A percentile compares a stretch with the other conserved stretches of the same genome.
phyloP scores from a whole-genome alignment of 2,113 vertebrate genomes.

The Larimichthys polyactis region DNA sequence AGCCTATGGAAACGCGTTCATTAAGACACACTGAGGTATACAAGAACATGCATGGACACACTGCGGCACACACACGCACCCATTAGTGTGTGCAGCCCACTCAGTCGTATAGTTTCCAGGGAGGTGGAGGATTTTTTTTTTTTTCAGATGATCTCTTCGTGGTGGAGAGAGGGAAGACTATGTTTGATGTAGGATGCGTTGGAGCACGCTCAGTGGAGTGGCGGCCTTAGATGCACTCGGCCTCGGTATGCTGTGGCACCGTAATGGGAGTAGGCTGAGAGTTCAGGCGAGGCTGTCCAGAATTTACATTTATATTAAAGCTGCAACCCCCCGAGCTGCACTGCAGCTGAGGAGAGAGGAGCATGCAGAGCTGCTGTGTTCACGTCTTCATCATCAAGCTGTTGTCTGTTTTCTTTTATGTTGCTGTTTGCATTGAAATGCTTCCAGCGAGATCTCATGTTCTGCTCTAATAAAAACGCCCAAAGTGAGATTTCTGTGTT shows the following conservation, averaged over 20 bases:
- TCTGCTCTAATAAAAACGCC: background rate
- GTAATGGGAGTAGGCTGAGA: slow-evolving; percentile 56
- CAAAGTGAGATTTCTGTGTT: background rate
- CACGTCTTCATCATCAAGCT: slow-evolving; percentile 45
- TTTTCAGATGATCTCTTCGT: slow-evolving; percentile 17
- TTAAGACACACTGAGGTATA: background rate
- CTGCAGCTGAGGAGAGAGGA: slow-evolving; percentile 51
- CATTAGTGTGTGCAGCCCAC: slow-evolving; percentile 46
- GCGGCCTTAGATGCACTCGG: slow-evolving; percentile 70
- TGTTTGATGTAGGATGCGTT: slow-evolving; percentile 61
- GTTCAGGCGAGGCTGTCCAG: slow-evolving; percentile 61
- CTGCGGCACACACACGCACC: slow-evolving; percentile 3
- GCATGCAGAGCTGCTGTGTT: slow-evolving; percentile 23
- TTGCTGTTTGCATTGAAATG: slow-evolving; percentile 2
- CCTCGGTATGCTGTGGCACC: slow-evolving; percentile 38
- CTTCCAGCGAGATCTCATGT: background rate
- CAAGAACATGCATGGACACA: background rate
- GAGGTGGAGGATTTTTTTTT: slow-evolving; percentile 35
- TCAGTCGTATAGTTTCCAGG: slow-evolving; percentile 56
- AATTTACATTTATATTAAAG: slow-evolving; percentile 75
- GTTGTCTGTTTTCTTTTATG: slow-evolving; percentile 16
- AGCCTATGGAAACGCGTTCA: slow-evolving; percentile 36
- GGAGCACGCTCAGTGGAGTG: slow-evolving; percentile 63
- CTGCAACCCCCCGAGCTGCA: slow-evolving; percentile 41
- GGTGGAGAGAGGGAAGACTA: slow-evolving; percentile 21